Conservation (phyloP, 2,113 vertebrate species). For the Nannobrachium achirus region DNA sequence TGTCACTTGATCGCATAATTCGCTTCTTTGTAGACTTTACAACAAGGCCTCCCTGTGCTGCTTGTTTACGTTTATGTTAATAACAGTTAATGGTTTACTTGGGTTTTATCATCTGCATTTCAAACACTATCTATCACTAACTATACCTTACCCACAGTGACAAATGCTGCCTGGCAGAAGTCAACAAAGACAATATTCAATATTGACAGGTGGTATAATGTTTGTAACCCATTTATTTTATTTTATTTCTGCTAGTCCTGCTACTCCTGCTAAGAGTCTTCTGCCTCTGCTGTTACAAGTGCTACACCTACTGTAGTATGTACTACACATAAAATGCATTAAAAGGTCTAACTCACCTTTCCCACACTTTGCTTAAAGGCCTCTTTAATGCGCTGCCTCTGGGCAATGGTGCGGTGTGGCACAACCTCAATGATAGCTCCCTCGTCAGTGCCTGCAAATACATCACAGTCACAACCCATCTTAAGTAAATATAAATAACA, state of each 20-base stretch:
- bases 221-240: not conserved
- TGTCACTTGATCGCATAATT: not conserved
- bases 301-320: not conserved
- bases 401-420: conserved; percentile 81
- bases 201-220: not conserved
- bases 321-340: not conserved
- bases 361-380: conserved; percentile 87
- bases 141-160: not conserved
- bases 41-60: conserved; percentile 27
- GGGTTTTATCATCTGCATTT: conserved; percentile 12
- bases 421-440: conserved; percentile 81
- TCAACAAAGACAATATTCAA: conserved; percentile 9
- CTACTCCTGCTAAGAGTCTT: not conserved
- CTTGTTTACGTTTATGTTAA: conserved; percentile 22
- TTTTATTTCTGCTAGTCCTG: not conserved
- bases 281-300: not conserved
- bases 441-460: conserved; percentile 88
- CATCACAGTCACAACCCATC: not conserved
- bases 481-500: not conserved
- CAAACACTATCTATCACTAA: no score
- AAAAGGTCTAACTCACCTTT: conserved; percentile 82
- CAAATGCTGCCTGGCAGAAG: not conserved
- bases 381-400: conserved; percentile 91
- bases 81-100: conserved; percentile 60
- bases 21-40: conserved; percentile 1